Evolutionary conservation across 2,888 invertebrate genomes (phyloP), one percentile per base, ranked within the genome.

Genomic region (Lissonota sp.): DNA sequence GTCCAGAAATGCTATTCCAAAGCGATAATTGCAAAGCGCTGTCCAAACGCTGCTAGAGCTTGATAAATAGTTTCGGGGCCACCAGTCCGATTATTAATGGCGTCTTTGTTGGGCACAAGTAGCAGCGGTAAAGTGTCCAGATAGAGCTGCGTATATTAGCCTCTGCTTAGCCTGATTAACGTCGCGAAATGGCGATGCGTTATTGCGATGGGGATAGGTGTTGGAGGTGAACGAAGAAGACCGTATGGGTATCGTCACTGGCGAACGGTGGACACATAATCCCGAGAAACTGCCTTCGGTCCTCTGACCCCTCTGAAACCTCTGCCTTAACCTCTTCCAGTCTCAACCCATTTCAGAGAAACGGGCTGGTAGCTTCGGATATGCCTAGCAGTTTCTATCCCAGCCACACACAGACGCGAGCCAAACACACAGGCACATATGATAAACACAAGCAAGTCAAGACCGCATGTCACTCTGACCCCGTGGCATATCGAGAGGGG

Each of bases 131-230:
- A 26, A 26, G 26, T 26, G 26, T 26, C 26, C 26, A 26, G 26
- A 26, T 26, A 26, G 26, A 26, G 26, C 26, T 3, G 80, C 86
- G 83, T 87, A 86, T 84, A 88, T 87, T 87, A 87, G 84, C 84
- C 26, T 26, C 80, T 84, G 85, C 86, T 87, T 84, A 87, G 87
- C 84, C 85, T 90, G 90, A 90, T 90, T 89, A 88, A 90, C 88
- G 87, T 87, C 87, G 84, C 83, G 76, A 85, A 87, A 85, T 86
- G 85, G 26, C 85, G 80, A 86, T 87, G 85, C 84, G 83, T 87
- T 86, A 87, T 87, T 85, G 86, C 86, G 74, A 84, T 83, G 83
- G 83, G 84, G 85, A 26, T 84, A 83, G 82, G 84, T 82, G 84
- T 84, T 82, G 83, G 82, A 79, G 62, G 80, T 55, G 78, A 76